Evolutionary conservation across 2,888 invertebrate genomes (phyloP).

Genomic region (Habrosyne pyritoides): DNA sequence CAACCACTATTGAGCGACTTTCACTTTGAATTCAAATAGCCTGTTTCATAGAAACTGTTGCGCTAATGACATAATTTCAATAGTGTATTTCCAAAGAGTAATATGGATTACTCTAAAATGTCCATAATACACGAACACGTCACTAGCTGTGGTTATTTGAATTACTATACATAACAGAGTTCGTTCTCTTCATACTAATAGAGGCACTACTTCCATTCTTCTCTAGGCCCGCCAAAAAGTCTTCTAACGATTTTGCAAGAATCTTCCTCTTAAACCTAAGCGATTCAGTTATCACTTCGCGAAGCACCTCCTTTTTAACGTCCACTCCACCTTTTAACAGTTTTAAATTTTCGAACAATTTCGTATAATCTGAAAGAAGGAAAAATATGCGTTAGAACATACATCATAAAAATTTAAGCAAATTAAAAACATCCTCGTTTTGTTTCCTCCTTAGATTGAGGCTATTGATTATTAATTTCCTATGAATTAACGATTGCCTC

Average conservation of each 20-base stretch:
- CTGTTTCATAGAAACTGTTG: neutral
- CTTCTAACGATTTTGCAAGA: slow-evolving; percentile 87
- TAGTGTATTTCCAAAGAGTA: slow-evolving; percentile 27
- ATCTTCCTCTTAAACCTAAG: slow-evolving; percentile 90
- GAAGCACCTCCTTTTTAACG: slow-evolving; percentile 87
- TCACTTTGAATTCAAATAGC: neutral
- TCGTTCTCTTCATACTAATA: slow-evolving; percentile 60
- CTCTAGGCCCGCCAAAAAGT: slow-evolving; percentile 82
- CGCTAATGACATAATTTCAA: slow-evolving; percentile 16
- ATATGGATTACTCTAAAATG: slow-evolving; percentile 32
- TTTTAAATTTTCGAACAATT: slow-evolving; percentile 87
- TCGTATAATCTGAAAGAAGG: slow-evolving; percentile 86
- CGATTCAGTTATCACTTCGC: slow-evolving; percentile 89
- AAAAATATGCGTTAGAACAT: slow-evolving; percentile 1
- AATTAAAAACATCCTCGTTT: too few relatives aligned
- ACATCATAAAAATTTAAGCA: too few relatives aligned
- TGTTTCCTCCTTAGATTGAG: too few relatives aligned
- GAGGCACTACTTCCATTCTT: slow-evolving; percentile 79
- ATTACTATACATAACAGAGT: slow-evolving; percentile 62
- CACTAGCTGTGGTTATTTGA: slow-evolving; percentile 74
- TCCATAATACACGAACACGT: slow-evolving; percentile 36
- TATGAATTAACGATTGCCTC: too few relatives aligned
- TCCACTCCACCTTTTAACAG: slow-evolving; percentile 88
- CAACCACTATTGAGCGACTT: neutral
- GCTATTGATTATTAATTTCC: too few relatives aligned